phyloP scores from a whole-genome alignment of 2,888 invertebrate genomes.

The Tigriopus californicus region DNA sequence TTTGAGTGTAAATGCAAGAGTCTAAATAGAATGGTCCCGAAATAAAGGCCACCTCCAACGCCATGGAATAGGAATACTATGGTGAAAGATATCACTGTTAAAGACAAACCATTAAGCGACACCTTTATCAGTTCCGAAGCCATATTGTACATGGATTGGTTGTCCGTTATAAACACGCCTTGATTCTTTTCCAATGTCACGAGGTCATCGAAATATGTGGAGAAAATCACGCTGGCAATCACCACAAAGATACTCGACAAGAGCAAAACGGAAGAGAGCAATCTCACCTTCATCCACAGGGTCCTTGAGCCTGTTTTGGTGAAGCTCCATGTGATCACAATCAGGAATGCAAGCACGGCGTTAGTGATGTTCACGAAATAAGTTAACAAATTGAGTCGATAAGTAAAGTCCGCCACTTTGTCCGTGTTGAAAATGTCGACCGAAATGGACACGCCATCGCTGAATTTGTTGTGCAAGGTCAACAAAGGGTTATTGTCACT shows the following conservation, averaged over 20 bases:
- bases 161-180: neutral
- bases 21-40: constrained; percentile 6
- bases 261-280: neutral
- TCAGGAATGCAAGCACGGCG: neutral
- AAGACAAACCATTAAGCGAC: neutral
- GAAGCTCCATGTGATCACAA: neutral
- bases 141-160: neutral
- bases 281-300: neutral
- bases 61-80: constrained; percentile 10
- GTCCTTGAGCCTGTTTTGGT: neutral
- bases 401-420: neutral
- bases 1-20: constrained; percentile 2
- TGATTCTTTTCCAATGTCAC: neutral
- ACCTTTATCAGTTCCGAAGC: neutral
- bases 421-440: neutral
- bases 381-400: neutral
- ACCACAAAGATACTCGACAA: neutral
- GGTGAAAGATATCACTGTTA: constrained; percentile 4
- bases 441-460: neutral
- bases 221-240: neutral
- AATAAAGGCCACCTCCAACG: neutral
- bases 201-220: neutral
- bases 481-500: constrained; percentile 1
- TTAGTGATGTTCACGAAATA: neutral
- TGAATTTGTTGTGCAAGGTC: neutral